phyloP scores from a whole-genome alignment of 2,113 vertebrate genomes.

The Pandion haliaetus region DNA sequence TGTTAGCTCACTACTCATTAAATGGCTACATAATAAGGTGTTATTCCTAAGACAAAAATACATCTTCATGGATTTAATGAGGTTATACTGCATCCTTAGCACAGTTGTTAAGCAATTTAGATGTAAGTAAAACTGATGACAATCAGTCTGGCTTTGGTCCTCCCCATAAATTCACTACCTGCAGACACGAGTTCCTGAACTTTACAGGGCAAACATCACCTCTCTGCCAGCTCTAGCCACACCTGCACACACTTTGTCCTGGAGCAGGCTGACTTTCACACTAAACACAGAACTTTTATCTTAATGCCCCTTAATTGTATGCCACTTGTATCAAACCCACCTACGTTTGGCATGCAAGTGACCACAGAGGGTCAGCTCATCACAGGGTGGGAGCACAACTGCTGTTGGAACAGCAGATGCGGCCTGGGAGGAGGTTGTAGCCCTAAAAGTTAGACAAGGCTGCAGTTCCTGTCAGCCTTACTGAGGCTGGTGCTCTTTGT shows the following conservation, averaged over 20 bases:
- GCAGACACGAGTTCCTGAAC: not conserved
- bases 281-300: not conserved
- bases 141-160: not conserved
- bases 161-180: not conserved
- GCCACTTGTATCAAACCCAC: not conserved
- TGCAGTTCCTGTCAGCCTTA: not conserved
- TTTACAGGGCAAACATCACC: not conserved
- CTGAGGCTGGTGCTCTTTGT: not conserved
- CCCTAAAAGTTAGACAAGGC: not conserved
- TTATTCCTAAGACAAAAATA: conserved; percentile 20
- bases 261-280: not conserved
- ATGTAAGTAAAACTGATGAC: not conserved
- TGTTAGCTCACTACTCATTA: conserved; percentile 43
- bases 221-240: not conserved
- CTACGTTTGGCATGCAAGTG: accelerated
- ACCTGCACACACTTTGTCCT: not conserved
- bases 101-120: not conserved
- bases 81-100: not conserved
- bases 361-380: not conserved
- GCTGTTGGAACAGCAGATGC: not conserved
- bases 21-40: not conserved
- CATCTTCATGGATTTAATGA: not conserved
- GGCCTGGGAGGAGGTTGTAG: not conserved
- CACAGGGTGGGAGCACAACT: not conserved
- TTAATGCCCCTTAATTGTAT: not conserved